Evolutionary conservation across 2,113 vertebrate species (phyloP).

Genomic region (Vimba vimba): DNA sequence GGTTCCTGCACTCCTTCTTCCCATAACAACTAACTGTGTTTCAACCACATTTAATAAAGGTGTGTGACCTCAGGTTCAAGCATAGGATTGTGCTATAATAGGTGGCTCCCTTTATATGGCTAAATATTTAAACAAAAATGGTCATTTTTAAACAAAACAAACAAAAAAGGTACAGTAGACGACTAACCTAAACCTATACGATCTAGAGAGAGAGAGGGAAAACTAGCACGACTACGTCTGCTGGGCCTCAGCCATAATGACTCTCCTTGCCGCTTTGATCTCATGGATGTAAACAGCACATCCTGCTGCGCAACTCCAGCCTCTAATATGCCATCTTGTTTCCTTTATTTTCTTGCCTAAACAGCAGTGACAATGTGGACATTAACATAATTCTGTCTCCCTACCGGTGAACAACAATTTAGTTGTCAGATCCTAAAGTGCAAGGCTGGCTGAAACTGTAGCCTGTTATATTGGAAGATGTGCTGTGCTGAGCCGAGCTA

Average conservation of each 20-base stretch:
- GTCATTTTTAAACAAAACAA: background rate
- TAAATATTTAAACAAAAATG: background rate
- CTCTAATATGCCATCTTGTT: slow-evolving; percentile 36
- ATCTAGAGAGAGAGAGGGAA: background rate
- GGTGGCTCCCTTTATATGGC: background rate
- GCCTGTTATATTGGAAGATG: slow-evolving; percentile 71
- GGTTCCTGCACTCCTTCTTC: too few relatives aligned
- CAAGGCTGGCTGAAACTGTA: slow-evolving; percentile 72
- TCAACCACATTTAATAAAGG: background rate
- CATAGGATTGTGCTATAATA: background rate
- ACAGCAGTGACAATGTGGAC: slow-evolving; percentile 64
- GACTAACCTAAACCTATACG: background rate
- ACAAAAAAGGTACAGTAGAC: background rate
- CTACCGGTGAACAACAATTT: slow-evolving; percentile 67
- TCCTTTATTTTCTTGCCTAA: slow-evolving; percentile 66
- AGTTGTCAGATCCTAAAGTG: slow-evolving; percentile 78
- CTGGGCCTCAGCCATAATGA: slow-evolving; percentile 36
- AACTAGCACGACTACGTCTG: slow-evolving; percentile 6
- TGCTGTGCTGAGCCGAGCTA: slow-evolving; percentile 68
- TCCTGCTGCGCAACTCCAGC: slow-evolving; percentile 34
- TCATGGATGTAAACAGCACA: slow-evolving; percentile 20
- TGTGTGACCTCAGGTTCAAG: background rate
- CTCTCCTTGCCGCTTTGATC: slow-evolving; percentile 19
- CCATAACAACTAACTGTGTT: too few relatives aligned
- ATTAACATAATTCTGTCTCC: slow-evolving; percentile 69